Evolutionary conservation across 2,113 vertebrate species (phyloP), one percentile per base, ranked within the genome.

Genomic region (Menidia beryllina): DNA sequence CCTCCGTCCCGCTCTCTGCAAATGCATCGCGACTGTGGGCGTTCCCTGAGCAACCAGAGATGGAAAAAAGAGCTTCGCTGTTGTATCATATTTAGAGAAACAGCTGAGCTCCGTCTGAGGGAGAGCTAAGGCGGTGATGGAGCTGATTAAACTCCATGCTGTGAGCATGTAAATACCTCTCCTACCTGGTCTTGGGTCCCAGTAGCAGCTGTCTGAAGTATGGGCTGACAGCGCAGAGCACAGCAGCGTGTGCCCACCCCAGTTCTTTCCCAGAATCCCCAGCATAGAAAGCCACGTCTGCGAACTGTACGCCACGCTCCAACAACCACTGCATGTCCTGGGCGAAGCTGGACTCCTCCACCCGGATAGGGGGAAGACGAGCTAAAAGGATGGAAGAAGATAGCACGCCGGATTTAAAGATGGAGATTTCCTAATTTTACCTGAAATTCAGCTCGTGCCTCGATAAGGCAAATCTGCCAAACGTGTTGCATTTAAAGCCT

Each of bases 181-280:
- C 77, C 59, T 77, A 92, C 90, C 91, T 91, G 81, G 58, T 81
- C 77, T 91, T 92, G 57, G 90, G 95, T 79, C 96, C 95, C 39
- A 93, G 89, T 0, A 98, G 96, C 10, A 99, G 94, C 83, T 97
- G 92, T 91, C 95, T 94, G 91, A 98, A 99, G 24, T 98, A 95
- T 0, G 95, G 94, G 87, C 97, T 98, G 64, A 95, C 91, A 0
- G 96, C 94, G 41, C 96, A 97, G 36, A 99, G 93, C 25, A 98
- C 95, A 1, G 97, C 88, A n/a, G 95, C 96, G 66, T 99, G 97
- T 4, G 96, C 97, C 88, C 96, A 95, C 1, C 93, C 93, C 6
- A 93, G 85, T 0, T 91, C 95, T 76, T 93, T 94, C 30, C 94
- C 94, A 23, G 95, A 82, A 20, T 96, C 95, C 20, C 94, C 92